These are phyloP conservation scores for Agrilus cyanescens DNA, from an alignment of 2,888 invertebrate genomes.

Conservation along the genomic window DNA sequence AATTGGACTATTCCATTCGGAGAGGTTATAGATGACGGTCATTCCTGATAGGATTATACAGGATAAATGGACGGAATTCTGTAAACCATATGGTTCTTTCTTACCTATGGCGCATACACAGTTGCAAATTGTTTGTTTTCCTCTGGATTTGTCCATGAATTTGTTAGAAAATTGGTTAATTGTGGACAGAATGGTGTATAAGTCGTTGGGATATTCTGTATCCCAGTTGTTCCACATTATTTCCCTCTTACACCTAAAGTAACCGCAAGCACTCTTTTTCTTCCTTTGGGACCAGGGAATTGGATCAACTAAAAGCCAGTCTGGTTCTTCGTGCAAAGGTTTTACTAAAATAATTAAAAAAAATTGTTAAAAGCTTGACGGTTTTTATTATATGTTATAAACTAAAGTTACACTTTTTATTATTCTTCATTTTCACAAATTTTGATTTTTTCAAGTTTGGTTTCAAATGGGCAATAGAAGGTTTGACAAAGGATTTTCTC, in stretches of 20 bases:
- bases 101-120: constrained; percentile 30
- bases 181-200: constrained; percentile 57
- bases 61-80: too few relatives aligned
- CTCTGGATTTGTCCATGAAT: constrained; percentile 43
- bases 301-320: constrained; percentile 30
- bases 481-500: not conserved
- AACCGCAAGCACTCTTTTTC: constrained; percentile 21
- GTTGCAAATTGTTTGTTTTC: constrained; percentile 43
- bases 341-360: constrained; percentile 18
- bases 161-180: constrained; percentile 47
- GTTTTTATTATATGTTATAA: too few relatives aligned
- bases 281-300: constrained; percentile 30
- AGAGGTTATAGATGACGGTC: constrained; percentile 45
- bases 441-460: too few relatives aligned
- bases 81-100: too few relatives aligned
- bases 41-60: constrained; percentile 24
- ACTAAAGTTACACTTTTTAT: too few relatives aligned
- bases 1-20: constrained; percentile 51
- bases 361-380: too few relatives aligned
- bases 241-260: constrained; percentile 19
- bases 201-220: constrained; percentile 52
- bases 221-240: constrained; percentile 53
- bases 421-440: too few relatives aligned
- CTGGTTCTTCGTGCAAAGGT: constrained; percentile 30
- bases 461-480: not conserved